Evolutionary conservation across 2,113 vertebrate species (phyloP).

Genomic region (Oreotrochilus melanogaster): DNA sequence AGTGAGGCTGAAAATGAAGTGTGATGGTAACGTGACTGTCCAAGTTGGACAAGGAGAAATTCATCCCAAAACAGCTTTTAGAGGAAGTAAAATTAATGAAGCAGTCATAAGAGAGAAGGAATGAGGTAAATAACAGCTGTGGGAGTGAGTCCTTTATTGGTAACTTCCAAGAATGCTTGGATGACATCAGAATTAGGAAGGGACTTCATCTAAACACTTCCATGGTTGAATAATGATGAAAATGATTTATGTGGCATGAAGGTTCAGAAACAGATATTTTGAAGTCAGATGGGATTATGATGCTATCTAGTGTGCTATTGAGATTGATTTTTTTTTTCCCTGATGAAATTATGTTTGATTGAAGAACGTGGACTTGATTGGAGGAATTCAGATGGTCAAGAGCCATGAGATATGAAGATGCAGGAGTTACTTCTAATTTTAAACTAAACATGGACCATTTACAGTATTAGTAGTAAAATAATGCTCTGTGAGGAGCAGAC

Average conservation of each 20-base stretch:
- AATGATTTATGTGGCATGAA: not conserved
- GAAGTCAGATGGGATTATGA: not conserved
- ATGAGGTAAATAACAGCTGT: not conserved
- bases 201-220: not conserved
- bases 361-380: not conserved
- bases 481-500: not conserved
- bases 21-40: fast-evolving
- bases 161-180: not conserved
- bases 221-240: not conserved
- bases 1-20: not conserved
- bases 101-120: not conserved
- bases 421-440: not conserved
- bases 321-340: not conserved
- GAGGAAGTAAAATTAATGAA: not conserved
- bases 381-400: not conserved
- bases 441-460: not conserved
- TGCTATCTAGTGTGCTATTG: not conserved
- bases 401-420: not conserved
- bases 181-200: not conserved
- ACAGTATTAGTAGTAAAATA: no score
- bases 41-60: not conserved
- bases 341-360: not conserved
- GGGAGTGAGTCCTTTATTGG: not conserved
- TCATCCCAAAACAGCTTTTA: not conserved
- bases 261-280: not conserved